phyloP scores from a whole-genome alignment of 2,888 invertebrate species.

The Caenorhabditis plicata region DNA sequence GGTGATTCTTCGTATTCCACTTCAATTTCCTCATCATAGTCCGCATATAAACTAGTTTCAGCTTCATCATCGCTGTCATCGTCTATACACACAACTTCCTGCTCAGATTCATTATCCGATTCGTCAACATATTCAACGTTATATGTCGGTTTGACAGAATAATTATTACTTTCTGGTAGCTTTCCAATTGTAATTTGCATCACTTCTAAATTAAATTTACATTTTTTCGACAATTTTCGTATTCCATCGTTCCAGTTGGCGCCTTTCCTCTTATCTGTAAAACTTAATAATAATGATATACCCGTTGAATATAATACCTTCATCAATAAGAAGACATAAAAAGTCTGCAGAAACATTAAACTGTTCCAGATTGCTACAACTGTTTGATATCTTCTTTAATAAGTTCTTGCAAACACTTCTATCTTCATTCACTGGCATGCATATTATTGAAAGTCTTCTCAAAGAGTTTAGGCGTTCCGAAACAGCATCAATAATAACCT shows the following conservation, averaged over 20 bases:
- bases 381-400: constrained; percentile 3
- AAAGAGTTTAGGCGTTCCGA: neutral
- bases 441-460: neutral
- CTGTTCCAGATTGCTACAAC: constrained; percentile 2
- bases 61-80: constrained; percentile 2
- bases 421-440: neutral
- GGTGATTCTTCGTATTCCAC: constrained; percentile 2
- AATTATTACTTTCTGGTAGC: neutral
- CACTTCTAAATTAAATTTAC: constrained; percentile 5
- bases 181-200: constrained; percentile 3
- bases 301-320: no score
- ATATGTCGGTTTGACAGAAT: no score
- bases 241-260: constrained; percentile 6
- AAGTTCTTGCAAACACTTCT: neutral
- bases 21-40: constrained; percentile 6
- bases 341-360: constrained; percentile 8
- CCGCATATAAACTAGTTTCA: neutral
- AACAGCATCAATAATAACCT: neutral
- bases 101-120: no score
- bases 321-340: constrained; percentile 3
- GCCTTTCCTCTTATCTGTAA: no score
- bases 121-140: no score
- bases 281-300: no score
- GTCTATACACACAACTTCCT: constrained; percentile 6
- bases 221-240: constrained; percentile 4